Evolutionary conservation across 2,888 invertebrate species (phyloP), one percentile per base, ranked within the genome.

Genomic region (Leptopterna dolabrata): DNA sequence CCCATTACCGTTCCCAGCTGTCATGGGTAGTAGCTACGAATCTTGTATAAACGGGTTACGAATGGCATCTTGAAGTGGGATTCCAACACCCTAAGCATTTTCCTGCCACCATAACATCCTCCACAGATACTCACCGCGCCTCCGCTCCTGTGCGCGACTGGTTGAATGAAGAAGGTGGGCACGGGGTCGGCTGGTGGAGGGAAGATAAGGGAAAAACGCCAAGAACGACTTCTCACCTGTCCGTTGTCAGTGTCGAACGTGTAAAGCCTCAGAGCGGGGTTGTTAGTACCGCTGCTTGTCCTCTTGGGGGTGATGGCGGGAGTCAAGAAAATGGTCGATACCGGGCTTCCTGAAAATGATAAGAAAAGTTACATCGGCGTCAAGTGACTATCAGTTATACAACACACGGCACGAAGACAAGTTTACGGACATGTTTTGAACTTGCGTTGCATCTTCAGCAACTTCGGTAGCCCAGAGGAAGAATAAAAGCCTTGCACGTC

Each of bases 291-390:
- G 76, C 95, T 94, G 43, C 94, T 94, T 86, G 95, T 95, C 89
- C 95, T 95, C 92, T 95, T 95, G 0, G 98, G 98, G 87, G 97
- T 97, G 90, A 98, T 95, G 63, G 97, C 96, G 29, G 98, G 98
- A 91, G 97, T 93, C 92, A 98, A 95, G 90, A 93, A 91, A 89
- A 96, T 95, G 95, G 97, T 96, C 6, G 97, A 97, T 78, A 97
- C 95, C 30, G 98, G 96, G 89, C 94, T 94, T 91, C 96, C 96
- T 96, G 92, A 63, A 89, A 78, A 78, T 14, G 27, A 78, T 85
- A 63, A 76, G 45, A 47, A 78, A 76, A 43, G 76, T 63, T 63
- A 63, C 24, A 63, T 24, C 1, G 24, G 63, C 11, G 4, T 9
- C 63, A 63, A 27, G 63, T 19, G 19, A 63, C 63, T 63, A 63